Conservation (phyloP, 1,140 invertebrate species). For the Sinonovacula constricta region DNA sequence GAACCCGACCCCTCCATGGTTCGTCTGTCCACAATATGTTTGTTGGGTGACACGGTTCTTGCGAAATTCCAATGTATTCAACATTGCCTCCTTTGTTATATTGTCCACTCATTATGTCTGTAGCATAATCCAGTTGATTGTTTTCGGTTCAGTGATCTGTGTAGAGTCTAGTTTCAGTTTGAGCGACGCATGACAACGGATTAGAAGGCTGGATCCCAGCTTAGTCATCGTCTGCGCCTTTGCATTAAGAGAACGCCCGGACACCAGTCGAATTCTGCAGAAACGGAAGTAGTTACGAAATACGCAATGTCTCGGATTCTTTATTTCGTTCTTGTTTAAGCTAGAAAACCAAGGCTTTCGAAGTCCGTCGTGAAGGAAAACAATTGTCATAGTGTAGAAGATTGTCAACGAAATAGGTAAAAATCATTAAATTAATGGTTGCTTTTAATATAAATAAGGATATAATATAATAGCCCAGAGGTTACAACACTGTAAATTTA, state of each 20-base stretch:
- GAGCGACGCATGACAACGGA: slow-evolving; percentile 22
- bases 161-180: slow-evolving; percentile 55
- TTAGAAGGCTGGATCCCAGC: neutral
- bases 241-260: neutral
- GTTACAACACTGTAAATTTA: no score
- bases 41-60: slow-evolving; percentile 35
- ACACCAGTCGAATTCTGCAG: no score
- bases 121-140: neutral
- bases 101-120: slow-evolving; percentile 29
- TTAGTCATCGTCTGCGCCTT: no score
- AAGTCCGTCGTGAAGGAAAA: neutral
- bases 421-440: no score
- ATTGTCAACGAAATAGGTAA: no score
- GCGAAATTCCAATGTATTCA: slow-evolving; percentile 36
- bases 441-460: no score
- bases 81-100: slow-evolving; percentile 13
- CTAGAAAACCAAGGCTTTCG: no score
- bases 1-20: slow-evolving; percentile 42
- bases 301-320: neutral
- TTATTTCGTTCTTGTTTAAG: neutral
- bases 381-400: no score
- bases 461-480: no score
- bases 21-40: slow-evolving; percentile 48
- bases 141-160: slow-evolving; percentile 40
- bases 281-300: neutral